Percentiles rank a stretch among this genome's conserved stretches.
Conservation (phyloP, 2,113 vertebrate species). For the Galemys pyrenaicus region DNA sequence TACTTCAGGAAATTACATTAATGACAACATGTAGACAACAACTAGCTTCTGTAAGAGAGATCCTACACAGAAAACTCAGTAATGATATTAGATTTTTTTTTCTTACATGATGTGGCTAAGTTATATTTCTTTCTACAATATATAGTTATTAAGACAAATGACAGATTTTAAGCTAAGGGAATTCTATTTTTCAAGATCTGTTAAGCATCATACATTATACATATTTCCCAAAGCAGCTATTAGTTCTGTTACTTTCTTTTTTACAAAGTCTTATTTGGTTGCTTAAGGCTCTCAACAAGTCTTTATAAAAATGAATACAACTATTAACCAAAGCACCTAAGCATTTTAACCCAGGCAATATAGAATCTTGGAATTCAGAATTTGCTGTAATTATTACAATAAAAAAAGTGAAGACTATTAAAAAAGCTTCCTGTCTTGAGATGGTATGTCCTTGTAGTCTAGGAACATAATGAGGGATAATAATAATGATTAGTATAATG, state of each 20-base stretch:
- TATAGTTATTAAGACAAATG: neutral
- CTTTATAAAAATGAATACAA: neutral
- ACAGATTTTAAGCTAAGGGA: neutral
- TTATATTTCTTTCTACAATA: neutral
- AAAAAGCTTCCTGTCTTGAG: constrained; percentile 50
- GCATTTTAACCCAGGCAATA: constrained; percentile 20
- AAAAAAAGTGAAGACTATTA: constrained; percentile 31
- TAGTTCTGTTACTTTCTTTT: neutral
- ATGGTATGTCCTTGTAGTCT: constrained; percentile 48
- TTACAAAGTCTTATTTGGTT: neutral
- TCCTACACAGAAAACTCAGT: neutral
- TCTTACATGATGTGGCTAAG: neutral
- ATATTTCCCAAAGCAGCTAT: constrained; percentile 22
- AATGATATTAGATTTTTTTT: neutral
- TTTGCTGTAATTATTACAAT: constrained; percentile 46
- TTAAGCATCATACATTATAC: neutral
- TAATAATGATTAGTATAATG: constrained; percentile 73
- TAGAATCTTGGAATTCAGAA: constrained; percentile 15
- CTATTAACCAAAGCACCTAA: constrained; percentile 14
- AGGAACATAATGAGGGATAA: constrained; percentile 66
- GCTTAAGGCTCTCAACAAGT: neutral
- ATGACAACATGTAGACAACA: neutral
- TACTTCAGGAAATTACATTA: neutral
- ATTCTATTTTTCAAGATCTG: neutral
- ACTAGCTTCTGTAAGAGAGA: neutral